Evolutionary conservation across 2,797 vertebrate species (phyloP).

Genomic region (Thamnophis elegans): DNA sequence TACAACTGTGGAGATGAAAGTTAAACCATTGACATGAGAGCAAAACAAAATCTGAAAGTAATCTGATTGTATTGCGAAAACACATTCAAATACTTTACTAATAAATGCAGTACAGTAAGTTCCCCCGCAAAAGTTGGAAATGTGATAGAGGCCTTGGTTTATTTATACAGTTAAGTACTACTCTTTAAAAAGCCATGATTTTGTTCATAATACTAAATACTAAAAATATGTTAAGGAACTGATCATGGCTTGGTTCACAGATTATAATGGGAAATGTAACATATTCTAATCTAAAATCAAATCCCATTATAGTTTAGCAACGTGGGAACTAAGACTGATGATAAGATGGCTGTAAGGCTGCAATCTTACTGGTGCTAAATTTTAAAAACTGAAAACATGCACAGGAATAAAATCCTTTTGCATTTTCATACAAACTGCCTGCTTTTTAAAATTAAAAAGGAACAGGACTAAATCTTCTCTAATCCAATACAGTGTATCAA

Average conservation of each 20-base stretch:
- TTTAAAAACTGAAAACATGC: neutral
- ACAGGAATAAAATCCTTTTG: neutral
- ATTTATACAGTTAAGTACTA: neutral
- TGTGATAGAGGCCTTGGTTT: neutral
- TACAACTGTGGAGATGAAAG: neutral
- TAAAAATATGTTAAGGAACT: neutral
- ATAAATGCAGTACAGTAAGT: neutral
- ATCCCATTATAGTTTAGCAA: neutral
- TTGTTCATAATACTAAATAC: neutral
- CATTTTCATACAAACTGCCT: neutral
- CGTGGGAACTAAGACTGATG: neutral
- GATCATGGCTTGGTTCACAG: neutral
- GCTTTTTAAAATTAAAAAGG: neutral
- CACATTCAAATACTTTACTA: neutral
- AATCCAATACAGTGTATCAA: neutral
- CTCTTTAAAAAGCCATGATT: neutral
- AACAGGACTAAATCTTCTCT: neutral
- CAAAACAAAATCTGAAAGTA: neutral
- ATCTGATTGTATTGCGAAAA: neutral
- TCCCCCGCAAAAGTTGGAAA: neutral
- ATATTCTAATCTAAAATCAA: neutral
- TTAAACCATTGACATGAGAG: neutral
- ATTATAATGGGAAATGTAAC: neutral
- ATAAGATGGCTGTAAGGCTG: neutral
- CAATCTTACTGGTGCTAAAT: neutral